Conservation (phyloP, 2,113 vertebrate genomes). For the Dipodomys ordii region DNA sequence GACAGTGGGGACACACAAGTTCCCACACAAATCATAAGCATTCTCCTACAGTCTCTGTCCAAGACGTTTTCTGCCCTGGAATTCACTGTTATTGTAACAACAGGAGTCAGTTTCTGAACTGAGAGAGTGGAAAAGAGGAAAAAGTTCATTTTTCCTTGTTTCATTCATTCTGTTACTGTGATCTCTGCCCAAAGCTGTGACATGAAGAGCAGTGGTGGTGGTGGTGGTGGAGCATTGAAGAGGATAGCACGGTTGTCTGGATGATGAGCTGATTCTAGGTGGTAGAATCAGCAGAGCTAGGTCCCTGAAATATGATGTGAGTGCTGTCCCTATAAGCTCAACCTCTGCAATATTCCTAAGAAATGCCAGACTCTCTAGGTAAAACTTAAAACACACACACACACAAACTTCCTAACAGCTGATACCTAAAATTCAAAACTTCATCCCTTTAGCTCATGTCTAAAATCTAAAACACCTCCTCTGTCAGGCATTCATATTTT, state of each 20-base stretch:
- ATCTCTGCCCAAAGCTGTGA: too few species aligned
- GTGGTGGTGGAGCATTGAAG: too few species aligned
- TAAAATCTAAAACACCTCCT: conserved; percentile 22
- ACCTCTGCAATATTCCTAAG: neutral
- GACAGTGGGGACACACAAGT: neutral
- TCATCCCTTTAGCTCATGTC: neutral
- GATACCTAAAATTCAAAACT: conserved; percentile 43
- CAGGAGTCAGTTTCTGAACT: conserved; percentile 52
- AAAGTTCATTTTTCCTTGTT: too few species aligned
- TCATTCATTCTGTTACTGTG: too few species aligned
- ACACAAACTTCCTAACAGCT: neutral
- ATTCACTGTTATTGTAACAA: conserved; percentile 44
- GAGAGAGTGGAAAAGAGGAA: conserved; percentile 39
- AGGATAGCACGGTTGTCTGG: too few species aligned
- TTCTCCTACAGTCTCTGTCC: neutral
- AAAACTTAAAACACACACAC: neutral
- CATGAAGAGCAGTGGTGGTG: too few species aligned
- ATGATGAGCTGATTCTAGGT: neutral
- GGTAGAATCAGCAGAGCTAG: conserved; percentile 22
- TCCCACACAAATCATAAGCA: conserved; percentile 33
- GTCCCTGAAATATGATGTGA: conserved; percentile 1
- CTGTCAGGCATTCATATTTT: conserved; percentile 21
- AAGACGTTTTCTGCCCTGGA: neutral
- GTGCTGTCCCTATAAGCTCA: neutral
- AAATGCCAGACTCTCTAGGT: neutral